Base-by-base conservation (phyloP, 1,140 invertebrate species). In the Rhopalosiphum padi region DNA sequence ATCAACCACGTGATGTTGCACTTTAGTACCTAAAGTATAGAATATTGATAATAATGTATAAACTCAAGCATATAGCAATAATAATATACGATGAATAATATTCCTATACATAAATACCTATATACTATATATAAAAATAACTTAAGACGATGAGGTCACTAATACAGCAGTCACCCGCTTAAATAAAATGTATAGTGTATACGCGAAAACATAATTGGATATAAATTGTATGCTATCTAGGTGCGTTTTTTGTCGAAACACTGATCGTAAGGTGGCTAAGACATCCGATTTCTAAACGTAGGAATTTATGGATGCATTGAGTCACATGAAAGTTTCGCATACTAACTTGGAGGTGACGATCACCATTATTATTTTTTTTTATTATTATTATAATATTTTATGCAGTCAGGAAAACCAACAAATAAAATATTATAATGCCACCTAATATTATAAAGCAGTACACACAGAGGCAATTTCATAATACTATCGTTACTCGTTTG, bases 391-490 rank as follows among this genome's bases (percentile, higher is more conserved):
- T 68, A 68, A 68, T 35, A n/a, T 68, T n/a, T n/a, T 77, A 30
- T 48, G 4, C 6, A 4, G 3, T 18, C 8, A 8, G 2, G 35
- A 88, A 22, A 88, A 51, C 18, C 0, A 51, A 85, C 9, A 85
- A 18, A 37, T 83, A 11, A 37, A 37, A 21, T 37, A 22, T 83
- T 83, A 37, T 83, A 37, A 83, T 37, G n/a, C n/a, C 35, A 83
- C 77, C 18, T 37, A 37, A 82, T 83, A 83, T 37, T 37, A 23
- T 83, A 83, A 22, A 46, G 1, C 6, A 87, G 86, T n/a, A 37
- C 41, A 46, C 21, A 87, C 35, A n/a, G 85, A 48, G 43, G 87
- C 30, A 23, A 35, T 90, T 90, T 90, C 35, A 43, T 90, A 90
- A 90, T 55, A 51, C 88, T 35, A 23, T 90, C 51, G 35, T 90